Percentiles rank a stretch among this genome's conserved stretches.
phyloP scores from a whole-genome alignment of 2,888 invertebrate species.

The Priocnemis perturbator region DNA sequence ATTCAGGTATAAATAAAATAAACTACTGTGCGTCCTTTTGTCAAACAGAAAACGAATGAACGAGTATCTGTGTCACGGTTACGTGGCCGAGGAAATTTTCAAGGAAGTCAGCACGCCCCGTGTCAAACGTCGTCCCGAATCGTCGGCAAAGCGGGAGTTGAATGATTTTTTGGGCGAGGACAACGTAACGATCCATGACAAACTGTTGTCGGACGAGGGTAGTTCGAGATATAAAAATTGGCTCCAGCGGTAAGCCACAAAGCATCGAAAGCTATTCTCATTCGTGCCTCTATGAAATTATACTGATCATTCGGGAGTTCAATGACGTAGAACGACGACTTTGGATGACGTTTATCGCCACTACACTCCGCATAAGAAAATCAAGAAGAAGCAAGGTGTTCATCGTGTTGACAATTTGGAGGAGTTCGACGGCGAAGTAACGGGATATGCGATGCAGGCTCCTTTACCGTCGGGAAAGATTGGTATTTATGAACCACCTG shows the following conservation, averaged over 20 bases:
- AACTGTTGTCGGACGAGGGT: slow-evolving; percentile 82
- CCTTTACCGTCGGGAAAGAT: slow-evolving; percentile 65
- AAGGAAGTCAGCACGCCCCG: slow-evolving; percentile 77
- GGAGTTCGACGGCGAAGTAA: slow-evolving; percentile 80
- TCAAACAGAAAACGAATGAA: slow-evolving; percentile 85
- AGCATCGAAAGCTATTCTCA: slow-evolving; percentile 43
- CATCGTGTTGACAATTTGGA: slow-evolving; percentile 74
- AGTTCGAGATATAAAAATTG: slow-evolving; percentile 85
- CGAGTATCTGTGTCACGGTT: slow-evolving; percentile 86
- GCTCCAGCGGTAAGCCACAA: slow-evolving; percentile 80
- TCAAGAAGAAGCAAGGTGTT: slow-evolving; percentile 64
- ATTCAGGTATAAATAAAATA: too few relatives aligned
- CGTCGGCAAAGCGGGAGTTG: slow-evolving; percentile 64
- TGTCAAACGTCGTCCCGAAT: slow-evolving; percentile 75
- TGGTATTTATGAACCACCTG: slow-evolving; percentile 49
- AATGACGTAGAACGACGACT: slow-evolving; percentile 80
- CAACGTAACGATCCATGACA: slow-evolving; percentile 75
- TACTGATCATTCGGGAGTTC: background rate
- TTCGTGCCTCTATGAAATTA: slow-evolving; percentile 8
- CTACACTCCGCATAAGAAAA: slow-evolving; percentile 75
- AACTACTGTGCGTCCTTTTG: background rate
- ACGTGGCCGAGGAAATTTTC: slow-evolving; percentile 84
- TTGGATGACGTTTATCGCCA: slow-evolving; percentile 83
- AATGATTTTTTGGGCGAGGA: slow-evolving; percentile 60
- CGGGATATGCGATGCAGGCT: slow-evolving; percentile 76